These are phyloP conservation scores for Amiota mariae DNA, from an alignment of 2,888 invertebrate species.

Conservation along the genomic window DNA sequence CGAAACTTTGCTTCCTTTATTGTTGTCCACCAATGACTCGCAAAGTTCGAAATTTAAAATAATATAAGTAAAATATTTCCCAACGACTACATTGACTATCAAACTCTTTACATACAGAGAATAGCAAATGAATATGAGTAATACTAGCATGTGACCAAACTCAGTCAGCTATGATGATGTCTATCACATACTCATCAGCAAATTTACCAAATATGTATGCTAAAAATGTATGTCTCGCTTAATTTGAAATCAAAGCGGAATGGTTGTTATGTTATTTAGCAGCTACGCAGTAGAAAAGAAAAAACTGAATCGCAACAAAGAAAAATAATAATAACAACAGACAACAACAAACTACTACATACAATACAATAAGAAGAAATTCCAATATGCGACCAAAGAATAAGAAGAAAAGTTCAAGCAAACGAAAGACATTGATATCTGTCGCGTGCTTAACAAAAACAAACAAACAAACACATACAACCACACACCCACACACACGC, in stretches of 20 bases:
- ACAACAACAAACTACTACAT: constrained; percentile 27
- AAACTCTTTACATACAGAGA: too few species aligned
- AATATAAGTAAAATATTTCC: too few species aligned
- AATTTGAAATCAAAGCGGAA: constrained; percentile 30
- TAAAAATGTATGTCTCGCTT: background rate
- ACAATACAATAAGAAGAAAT: too few species aligned
- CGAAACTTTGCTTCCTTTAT: too few species aligned
- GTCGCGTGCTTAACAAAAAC: constrained; percentile 31
- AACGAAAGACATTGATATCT: constrained; percentile 25
- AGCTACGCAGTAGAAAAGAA: background rate
- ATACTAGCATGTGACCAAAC: too few species aligned
- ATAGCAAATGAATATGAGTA: too few species aligned
- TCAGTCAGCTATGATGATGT: too few species aligned
- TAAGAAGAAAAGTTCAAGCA: constrained; percentile 45
- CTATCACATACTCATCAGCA: too few species aligned
- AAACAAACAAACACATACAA: constrained; percentile 26
- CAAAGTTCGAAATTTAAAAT: too few species aligned
- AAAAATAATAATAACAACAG: constrained; percentile 31
- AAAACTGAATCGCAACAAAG: background rate
- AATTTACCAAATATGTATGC: too few species aligned
- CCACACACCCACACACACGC: constrained; percentile 4
- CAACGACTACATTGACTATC: too few species aligned
- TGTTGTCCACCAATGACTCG: too few species aligned
- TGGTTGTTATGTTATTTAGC: background rate
- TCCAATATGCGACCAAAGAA: constrained; percentile 16